Evolutionary conservation across 2,113 vertebrate genomes (phyloP), one percentile per base, ranked within the genome.

Genomic region (Acanthisitta chloris): DNA sequence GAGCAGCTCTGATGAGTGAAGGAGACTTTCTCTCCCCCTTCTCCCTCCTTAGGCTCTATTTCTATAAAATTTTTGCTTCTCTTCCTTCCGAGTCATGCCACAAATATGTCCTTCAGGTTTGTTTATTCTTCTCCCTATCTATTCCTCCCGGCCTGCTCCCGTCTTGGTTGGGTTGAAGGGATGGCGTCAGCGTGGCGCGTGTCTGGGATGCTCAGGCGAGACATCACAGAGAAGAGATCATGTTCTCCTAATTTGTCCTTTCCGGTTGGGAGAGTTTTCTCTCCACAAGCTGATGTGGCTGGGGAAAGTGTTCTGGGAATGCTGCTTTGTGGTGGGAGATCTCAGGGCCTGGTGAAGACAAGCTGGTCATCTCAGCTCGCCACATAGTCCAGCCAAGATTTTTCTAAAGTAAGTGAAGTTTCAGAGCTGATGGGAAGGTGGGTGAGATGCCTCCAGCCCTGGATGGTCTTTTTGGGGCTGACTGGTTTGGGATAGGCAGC

Each of bases 181-280:
- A 62, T 82, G 81, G 92, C 81, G 79, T 94, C 90, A 52, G 86
- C 19, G 1, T 74, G 83, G 64, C 58, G 79, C 82, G 10, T 92
- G 90, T 94, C 86, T 95, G 94, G 70, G 96, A 97, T 93, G 88
- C 92, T 96, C 90, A 78, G 96, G 95, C 78, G 5, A 85, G 88
- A 49, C 57, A 55, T 70, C 65, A 91, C 85, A 91, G 45, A 55
- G 65, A 46, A 66, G 42, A 83, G 87, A 88, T 92, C 88, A 7
- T 52, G 65, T 85, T 90, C 73, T 95, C 88, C 94, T 94, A 62
- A 71, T 84, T 76, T 86, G 86, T 85, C 9, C 12, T 92, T 91
- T 97, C 74, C 78, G 89, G 38, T 40, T 89, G 87, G 64, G 91
- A 90, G 80, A 61, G 55, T 81, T 84, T 88, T 81, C 51, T 85